Percentiles rank a stretch among this genome's conserved stretches.
Evolutionary conservation across 2,797 vertebrate species (phyloP).

Genomic region (Percopsis omiscomaycus): DNA sequence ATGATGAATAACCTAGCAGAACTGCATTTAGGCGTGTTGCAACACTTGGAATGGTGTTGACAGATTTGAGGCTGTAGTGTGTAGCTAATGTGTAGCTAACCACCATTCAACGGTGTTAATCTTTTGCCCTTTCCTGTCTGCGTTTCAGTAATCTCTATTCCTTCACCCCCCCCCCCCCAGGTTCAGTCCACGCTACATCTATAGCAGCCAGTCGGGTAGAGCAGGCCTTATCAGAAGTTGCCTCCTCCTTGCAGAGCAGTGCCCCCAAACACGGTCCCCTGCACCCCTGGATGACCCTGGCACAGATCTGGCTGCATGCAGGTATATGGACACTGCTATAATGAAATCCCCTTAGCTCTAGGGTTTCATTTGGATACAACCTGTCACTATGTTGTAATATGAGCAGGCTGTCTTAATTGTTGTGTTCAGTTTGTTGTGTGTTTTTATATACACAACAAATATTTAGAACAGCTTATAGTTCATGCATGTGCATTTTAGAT

Average conservation of each 20-base stretch:
- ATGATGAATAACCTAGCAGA: slow-evolving; percentile 25
- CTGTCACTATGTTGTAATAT: too few species aligned
- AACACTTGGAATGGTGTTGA: slow-evolving; percentile 48
- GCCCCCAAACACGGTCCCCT: slow-evolving; percentile 93
- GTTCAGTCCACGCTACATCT: slow-evolving; percentile 94
- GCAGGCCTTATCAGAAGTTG: slow-evolving; percentile 95
- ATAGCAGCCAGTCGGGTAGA: slow-evolving; percentile 97
- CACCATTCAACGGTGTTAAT: neutral
- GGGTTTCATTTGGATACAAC: too few species aligned
- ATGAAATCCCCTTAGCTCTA: too few species aligned
- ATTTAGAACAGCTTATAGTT: too few species aligned
- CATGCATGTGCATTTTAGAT: too few species aligned
- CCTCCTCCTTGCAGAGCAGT: slow-evolving; percentile 96
- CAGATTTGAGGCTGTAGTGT: slow-evolving; percentile 36
- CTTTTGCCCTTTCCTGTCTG: neutral
- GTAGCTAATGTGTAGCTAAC: too few species aligned
- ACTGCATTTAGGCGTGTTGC: slow-evolving; percentile 37
- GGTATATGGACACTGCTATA: slow-evolving; percentile 67
- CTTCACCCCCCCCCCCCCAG: slow-evolving; percentile 58
- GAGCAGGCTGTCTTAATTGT: too few species aligned
- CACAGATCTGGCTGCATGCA: slow-evolving; percentile 99
- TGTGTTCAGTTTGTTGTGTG: too few species aligned
- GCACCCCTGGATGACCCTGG: slow-evolving; percentile 98
- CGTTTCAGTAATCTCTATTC: neutral
- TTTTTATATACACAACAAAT: too few species aligned